Conservation (phyloP, 2,797 vertebrate species). For the Enteromius viviparus region DNA sequence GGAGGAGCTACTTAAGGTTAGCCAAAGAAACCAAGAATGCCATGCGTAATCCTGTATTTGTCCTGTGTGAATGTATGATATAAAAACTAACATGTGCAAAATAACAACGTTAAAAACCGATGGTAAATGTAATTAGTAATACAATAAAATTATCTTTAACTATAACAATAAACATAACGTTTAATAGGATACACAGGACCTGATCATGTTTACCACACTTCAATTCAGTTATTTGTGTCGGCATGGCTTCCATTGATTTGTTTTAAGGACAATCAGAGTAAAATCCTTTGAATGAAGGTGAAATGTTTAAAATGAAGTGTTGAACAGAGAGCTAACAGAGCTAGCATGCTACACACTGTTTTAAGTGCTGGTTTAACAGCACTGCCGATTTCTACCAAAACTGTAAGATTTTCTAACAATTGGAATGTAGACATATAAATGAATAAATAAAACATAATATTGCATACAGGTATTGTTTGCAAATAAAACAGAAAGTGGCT, state of each 20-base stretch:
- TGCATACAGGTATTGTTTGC: too few relatives aligned
- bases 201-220: not conserved
- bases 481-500: not conserved
- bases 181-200: not conserved
- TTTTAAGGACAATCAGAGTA: not conserved
- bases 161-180: not conserved
- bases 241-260: not conserved
- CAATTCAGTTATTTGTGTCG: not conserved
- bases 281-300: not conserved
- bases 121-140: not conserved
- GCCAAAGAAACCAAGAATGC: not conserved
- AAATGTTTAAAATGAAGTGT: not conserved
- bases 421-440: not conserved
- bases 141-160: not conserved
- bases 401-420: not conserved
- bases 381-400: too few relatives aligned
- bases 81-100: not conserved
- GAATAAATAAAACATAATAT: not conserved
- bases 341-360: slow-evolving; percentile 26
- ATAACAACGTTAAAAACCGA: not conserved
- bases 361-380: not conserved
- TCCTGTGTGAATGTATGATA: not conserved
- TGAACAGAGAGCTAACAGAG: slow-evolving; percentile 19
- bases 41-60: too few relatives aligned
- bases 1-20: not conserved